Evolutionary conservation across 2,888 invertebrate genomes (phyloP), one percentile per base, ranked within the genome.

Genomic region (Andrena camellia): DNA sequence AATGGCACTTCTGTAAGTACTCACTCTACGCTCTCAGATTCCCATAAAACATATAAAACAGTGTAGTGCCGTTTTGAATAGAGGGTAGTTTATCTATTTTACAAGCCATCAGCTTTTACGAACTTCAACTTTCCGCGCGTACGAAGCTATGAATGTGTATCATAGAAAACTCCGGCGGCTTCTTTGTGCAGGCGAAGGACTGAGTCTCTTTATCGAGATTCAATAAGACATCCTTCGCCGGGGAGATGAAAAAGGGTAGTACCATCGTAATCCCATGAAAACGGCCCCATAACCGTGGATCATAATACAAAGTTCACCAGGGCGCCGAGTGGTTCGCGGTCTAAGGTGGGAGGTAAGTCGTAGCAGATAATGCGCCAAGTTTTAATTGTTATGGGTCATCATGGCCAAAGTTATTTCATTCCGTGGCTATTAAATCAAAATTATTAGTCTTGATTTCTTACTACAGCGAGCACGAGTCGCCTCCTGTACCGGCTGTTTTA

Each of bases 361-460:
- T 72, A 84, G 60, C 74, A 85, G 81, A 88, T 90, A 90, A 86
- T 86, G 87, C 83, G 71, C 85, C 83, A 92, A 92, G 90, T 92
- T 92, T 91, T 91, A 92, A 92, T 92, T 91, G 91, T 91, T 90
- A 91, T 90, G 87, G 88, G 87, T 89, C 86, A 88, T 88, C 84
- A 63, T 67, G 74, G 81, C 70, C 70, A 66, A 72, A 77, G 84
- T 87, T 88, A 86, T 88, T 88, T 86, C 81, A 68, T 57, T 75
- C 42, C 67, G 70, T 73, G 74, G 81, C 73, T 84, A 68, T 89
- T 90, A 89, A 89, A 90, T 90, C 88, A 86, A 84, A 70, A 81
- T 86, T 85, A 88, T 83, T 85, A 76, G 67, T 54, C 70, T 72
- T 52, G 78, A 86, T 83, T 78, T 73, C 83, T 62, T 72, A 33